These are phyloP conservation scores for Gasterosteus nipponicus DNA, from an alignment of 2,113 vertebrate genomes.

Conservation along the genomic window DNA sequence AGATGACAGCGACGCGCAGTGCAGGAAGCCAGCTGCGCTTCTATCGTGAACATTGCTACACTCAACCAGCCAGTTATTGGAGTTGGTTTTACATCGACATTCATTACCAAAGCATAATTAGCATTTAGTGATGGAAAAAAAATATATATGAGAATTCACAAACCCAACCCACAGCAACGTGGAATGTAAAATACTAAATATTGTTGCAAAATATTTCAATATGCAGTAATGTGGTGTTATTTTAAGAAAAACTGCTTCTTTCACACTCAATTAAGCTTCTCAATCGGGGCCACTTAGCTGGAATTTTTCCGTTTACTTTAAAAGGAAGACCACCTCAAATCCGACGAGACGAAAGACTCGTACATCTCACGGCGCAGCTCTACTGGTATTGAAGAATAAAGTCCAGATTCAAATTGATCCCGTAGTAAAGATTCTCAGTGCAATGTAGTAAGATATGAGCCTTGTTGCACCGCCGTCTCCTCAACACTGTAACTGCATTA, in stretches of 20 bases:
- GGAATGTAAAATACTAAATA: neutral
- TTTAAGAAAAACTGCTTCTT: conserved; percentile 21
- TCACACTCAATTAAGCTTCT: conserved; percentile 29
- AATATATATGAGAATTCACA: neutral
- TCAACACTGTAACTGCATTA: conserved; percentile 67
- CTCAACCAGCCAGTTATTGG: conserved; percentile 7
- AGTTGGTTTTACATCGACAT: conserved; percentile 12
- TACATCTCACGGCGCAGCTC: neutral
- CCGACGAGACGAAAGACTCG: neutral
- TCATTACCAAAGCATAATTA: conserved; percentile 17
- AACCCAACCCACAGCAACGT: conserved; percentile 11
- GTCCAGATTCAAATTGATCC: conserved; percentile 20
- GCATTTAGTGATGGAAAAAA: neutral
- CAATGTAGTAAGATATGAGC: conserved; percentile 40
- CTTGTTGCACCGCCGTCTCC: conserved; percentile 48
- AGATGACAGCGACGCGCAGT: conserved; percentile 19
- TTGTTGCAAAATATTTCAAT: conserved; percentile 6
- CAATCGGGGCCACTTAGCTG: conserved; percentile 30
- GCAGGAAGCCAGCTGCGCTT: conserved; percentile 7
- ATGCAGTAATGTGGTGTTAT: conserved; percentile 23
- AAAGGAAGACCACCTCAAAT: neutral
- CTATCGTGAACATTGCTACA: conserved; percentile 20
- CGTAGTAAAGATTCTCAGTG: conserved; percentile 4
- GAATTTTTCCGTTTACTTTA: conserved; percentile 38
- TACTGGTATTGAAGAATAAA: conserved; percentile 9